Evolutionary conservation across 2,113 vertebrate species (phyloP), one percentile per base, ranked within the genome.

Genomic region (Oreocharis arfaki): DNA sequence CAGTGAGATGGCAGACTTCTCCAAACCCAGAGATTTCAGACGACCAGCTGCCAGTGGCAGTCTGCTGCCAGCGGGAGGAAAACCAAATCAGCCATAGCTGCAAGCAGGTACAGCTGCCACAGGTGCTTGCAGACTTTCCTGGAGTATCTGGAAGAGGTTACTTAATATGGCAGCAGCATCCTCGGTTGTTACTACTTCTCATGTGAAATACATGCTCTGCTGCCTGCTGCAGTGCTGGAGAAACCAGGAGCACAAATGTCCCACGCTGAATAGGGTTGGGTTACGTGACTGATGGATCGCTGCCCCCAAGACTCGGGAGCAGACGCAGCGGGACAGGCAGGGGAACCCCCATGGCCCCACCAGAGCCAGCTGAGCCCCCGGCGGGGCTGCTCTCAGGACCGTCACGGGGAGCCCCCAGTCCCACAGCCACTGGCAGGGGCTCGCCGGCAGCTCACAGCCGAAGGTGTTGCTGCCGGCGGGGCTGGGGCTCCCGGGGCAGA

Each of bases 141-240:
- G 8, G 14, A 41, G 5, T 6, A 14, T 5, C 52, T 13, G 27
- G 44, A 68, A 50, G 35, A 2, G 0, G 18, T 42, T 30, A 15
- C 19, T 39, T 18, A 53, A 37, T 71, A 19, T 0, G 0, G 18
- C 69, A 75, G 4, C 42, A n/a, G 23, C 18, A 28, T 3, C 9
- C 15, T 27, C 1, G 1, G 26, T 7, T 32, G 8, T n/a, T 17
- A 33, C 3, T 39, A 3, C 16, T 67, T 42, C 19, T 10, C 33
- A 3, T 0, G 5, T n/a, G 11, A 2, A 23, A 44, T 1, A 0
- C 9, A 1, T 4, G 37, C 41, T 52, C 41, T 16, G 14, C 18
- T 35, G 33, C 30, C 27, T 21, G 63, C 41, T 42, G 49, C 24
- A 18, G 44, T 0, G 1, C 56, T 55, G 80, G 44, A 59, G 74